Base-by-base conservation (phyloP, 1,140 invertebrate genomes). In the Carcinoscorpius rotundicauda region DNA sequence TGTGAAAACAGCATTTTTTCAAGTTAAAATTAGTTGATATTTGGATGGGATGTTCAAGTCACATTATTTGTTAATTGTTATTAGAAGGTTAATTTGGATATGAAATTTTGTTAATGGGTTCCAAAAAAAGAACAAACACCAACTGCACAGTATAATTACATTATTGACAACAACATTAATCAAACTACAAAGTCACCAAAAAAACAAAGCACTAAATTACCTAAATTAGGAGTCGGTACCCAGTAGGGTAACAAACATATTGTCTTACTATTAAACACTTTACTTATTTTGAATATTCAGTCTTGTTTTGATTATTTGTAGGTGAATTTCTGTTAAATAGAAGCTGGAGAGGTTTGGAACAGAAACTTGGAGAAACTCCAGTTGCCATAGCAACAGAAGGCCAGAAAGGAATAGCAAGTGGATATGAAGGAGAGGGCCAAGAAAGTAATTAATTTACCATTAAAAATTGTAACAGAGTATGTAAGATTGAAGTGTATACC, bases 321-420 rank as follows among this genome's bases (percentile, higher is more conserved):
- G 69, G 69, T 56, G 69, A 70, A 62, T 65, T 59, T 60, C 60
- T 70, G 56, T 11, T 60, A 49, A 58, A 64, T 11, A 70, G 76
- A 68, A 73, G 73, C 56, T 78, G 79, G 78, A 66, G 74, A 71
- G 79, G 79, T 10, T 70, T 80, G 51, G 77, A 80, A 59, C 75
- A 75, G 63, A 71, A 76, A 8, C 68, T 79, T 10, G 78, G 78
- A 29, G 66, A 78, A 64, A 78, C 76, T 49, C 71, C 75, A 4
- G 72, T 79, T 11, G 66, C 63, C 51, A 69, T 72, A 63, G 75
- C 75, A 10, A 69, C 73, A 50, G 71, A 77, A 64, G 79, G 79
- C 5, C 69, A 64, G 60, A 72, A 57, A 62, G 79, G 79, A 0
- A 77, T 79, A 62, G 78, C 79, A 50, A 68, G 71, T 61, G 65